Conservation (phyloP, 1,140 invertebrate genomes). For the Drosophila tristis region DNA sequence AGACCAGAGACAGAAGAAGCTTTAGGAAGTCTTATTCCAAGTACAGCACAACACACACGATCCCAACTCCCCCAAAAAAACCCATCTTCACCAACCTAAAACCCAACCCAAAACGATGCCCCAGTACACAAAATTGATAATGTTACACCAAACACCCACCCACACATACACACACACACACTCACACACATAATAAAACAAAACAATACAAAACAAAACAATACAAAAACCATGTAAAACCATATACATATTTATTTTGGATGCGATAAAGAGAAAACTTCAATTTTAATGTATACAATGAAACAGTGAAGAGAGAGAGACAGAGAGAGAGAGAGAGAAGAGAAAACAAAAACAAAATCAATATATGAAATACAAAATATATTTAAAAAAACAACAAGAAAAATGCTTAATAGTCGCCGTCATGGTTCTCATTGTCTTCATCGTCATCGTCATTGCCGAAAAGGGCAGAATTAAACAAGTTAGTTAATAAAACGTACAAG, state of each 20-base stretch:
- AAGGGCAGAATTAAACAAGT: constrained; percentile 34
- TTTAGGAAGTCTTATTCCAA: constrained; percentile 10
- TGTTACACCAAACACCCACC: constrained; percentile 11
- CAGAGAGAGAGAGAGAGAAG: neutral
- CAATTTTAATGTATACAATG: constrained; percentile 13
- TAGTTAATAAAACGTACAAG: constrained; percentile 63
- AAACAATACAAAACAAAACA: neutral
- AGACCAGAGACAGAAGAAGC: constrained; percentile 9
- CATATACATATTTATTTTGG: constrained; percentile 48
- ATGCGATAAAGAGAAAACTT: constrained; percentile 11
- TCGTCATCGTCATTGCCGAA: constrained; percentile 32
- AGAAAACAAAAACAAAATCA: constrained; percentile 8
- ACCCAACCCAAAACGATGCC: neutral
- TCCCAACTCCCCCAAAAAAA: neutral
- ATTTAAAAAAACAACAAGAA: neutral
- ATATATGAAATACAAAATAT: constrained; percentile 15
- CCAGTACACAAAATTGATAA: constrained; percentile 14
- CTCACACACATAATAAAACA: neutral
- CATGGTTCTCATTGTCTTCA: constrained; percentile 37
- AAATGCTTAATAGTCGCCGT: constrained; percentile 34
- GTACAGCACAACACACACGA: constrained; percentile 17
- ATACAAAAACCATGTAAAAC: constrained; percentile 27
- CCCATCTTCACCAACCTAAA: neutral
- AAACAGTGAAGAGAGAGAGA: neutral
- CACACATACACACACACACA: constrained; percentile 16